Evolutionary conservation across 2,888 invertebrate species (phyloP), one percentile per base, ranked within the genome.

Genomic region (Noctua comes): DNA sequence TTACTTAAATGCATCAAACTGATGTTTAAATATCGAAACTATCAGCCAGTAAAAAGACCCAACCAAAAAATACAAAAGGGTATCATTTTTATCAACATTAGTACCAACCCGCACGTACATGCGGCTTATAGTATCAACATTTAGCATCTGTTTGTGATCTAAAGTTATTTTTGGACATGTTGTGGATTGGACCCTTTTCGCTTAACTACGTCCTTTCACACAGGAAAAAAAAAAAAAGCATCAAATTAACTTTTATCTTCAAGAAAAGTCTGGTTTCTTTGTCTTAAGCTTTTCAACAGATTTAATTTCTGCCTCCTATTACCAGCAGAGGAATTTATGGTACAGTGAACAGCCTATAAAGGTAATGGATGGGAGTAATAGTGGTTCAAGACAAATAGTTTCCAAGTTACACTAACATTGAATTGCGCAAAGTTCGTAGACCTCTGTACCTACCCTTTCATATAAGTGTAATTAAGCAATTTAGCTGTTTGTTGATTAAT

Each of bases 271-370:
- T 48, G 13, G 13, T 68, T 10, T n/a, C 10, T 43, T 18, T 8
- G 6, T 2, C n/a, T 43, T 16, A 21, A 59, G 13, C 27, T 27
- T 70, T 27, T 10, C 8, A 80, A 13, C 16, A 7, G 59, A 66
- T 73, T n/a, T 18, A 13, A n/a, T 27, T 59, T 66, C n/a, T n/a
- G 13, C 8, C 13, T 11, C n/a, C 7, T 2, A 51, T 69, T 46
- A 31, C 27, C 24, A 54, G n/a, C 77, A 54, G 16, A 57, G 40
- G 21, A 72, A 66, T 80, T 80, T 79, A 79, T 80, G 40, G 80
- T 72, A 40, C 65, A 66, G n/a, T 16, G 27, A 57, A 57, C n/a
- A 18, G 65, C 80, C 80, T 73, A 40, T 80, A 57, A 73, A 73
- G 40, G 48, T 31, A 66, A 80, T 79, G n/a, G 65, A 80, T 79